These are phyloP conservation scores for Platysternon megacephalum DNA, from an alignment of 2,113 vertebrate genomes.

Conservation along the genomic window DNA sequence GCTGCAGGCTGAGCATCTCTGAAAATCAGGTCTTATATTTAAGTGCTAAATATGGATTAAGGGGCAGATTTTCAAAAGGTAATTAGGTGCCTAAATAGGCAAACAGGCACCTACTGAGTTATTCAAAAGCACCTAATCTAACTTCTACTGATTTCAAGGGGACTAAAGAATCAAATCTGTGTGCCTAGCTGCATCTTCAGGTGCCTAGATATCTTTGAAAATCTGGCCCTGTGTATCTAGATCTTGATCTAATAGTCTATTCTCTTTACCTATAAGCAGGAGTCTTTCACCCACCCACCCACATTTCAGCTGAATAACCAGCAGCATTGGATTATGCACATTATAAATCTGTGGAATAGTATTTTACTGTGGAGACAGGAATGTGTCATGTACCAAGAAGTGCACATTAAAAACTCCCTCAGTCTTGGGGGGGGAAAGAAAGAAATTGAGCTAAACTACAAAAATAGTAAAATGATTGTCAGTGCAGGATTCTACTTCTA, in stretches of 20 bases:
- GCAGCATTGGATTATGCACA: neutral
- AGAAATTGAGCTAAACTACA: conserved; percentile 64
- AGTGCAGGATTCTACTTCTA: conserved; percentile 6
- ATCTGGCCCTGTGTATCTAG: neutral
- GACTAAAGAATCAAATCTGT: neutral
- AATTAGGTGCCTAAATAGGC: neutral
- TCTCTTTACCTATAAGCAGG: neutral
- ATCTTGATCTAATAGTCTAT: neutral
- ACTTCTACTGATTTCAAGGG: neutral
- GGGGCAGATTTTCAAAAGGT: neutral
- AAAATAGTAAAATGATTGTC: conserved; percentile 66
- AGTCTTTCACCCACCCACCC: neutral
- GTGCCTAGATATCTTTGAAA: neutral
- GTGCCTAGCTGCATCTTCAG: neutral
- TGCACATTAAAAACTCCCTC: conserved; percentile 67
- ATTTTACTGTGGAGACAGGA: conserved; percentile 10
- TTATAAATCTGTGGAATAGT: neutral
- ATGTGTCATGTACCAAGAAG: conserved; percentile 61
- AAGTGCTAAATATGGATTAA: neutral
- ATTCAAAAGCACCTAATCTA: neutral
- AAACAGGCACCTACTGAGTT: neutral
- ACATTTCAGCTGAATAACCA: neutral
- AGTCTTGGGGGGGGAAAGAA: conserved; percentile 40
- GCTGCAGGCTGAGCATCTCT: neutral
- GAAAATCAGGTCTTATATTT: neutral